Evolutionary conservation across 1,140 invertebrate genomes (phyloP).

Genomic region (Argopecten irradians): DNA sequence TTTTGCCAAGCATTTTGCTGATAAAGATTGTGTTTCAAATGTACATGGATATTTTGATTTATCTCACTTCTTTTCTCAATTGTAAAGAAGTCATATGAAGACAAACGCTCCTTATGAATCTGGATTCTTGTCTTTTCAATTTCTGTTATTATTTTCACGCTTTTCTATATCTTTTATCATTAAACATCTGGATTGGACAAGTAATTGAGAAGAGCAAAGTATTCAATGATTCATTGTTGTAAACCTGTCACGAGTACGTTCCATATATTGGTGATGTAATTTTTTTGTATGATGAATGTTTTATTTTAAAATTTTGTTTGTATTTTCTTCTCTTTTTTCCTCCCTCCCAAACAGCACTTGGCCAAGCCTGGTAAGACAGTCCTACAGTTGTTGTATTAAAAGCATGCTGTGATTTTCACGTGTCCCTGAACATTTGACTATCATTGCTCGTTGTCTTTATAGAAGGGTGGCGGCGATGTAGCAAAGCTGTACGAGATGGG

Average conservation of each 20-base stretch:
- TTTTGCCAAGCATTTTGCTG: slow-evolving; percentile 16
- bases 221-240: background rate
- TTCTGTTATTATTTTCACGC: background rate
- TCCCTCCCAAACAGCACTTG: slow-evolving; percentile 6
- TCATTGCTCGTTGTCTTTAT: slow-evolving; percentile 75
- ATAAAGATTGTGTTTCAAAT: background rate
- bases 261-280: slow-evolving; percentile 22
- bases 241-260: slow-evolving; percentile 20
- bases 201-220: slow-evolving; percentile 22
- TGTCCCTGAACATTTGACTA: background rate
- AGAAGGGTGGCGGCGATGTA: slow-evolving; percentile 78
- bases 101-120: background rate
- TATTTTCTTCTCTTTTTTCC: background rate
- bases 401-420: background rate
- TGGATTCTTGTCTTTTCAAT: background rate
- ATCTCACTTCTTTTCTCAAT: background rate
- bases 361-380: slow-evolving; percentile 7
- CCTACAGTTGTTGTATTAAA: background rate
- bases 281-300: slow-evolving; percentile 22
- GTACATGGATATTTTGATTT: background rate
- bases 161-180: slow-evolving; percentile 1
- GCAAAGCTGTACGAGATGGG: slow-evolving; percentile 98
- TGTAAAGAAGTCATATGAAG: background rate
- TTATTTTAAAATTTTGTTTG: slow-evolving; percentile 16
- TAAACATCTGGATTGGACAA: slow-evolving; percentile 5